These are phyloP conservation scores for Rhabditoides inermis DNA, from an alignment of 2,888 invertebrate genomes.

Conservation along the genomic window DNA sequence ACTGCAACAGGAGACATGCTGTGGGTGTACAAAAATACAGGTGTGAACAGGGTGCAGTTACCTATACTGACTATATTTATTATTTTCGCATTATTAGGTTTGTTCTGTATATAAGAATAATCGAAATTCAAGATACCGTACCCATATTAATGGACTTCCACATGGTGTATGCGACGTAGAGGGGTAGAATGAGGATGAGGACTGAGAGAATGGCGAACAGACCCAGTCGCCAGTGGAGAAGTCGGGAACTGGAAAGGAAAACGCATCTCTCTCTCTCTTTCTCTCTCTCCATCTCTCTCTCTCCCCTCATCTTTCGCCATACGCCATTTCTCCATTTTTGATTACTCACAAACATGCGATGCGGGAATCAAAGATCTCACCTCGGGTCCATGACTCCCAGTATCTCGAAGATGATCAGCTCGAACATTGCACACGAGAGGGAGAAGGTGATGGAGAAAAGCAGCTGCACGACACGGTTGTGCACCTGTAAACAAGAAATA, in stretches of 20 bases:
- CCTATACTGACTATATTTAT: too few species aligned
- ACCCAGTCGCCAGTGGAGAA: slow-evolving; percentile 88
- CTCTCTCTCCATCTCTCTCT: too few species aligned
- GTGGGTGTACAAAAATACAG: too few species aligned
- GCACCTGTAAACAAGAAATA: slow-evolving; percentile 50
- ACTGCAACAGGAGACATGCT: slow-evolving; percentile 7
- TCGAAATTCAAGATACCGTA: slow-evolving; percentile 1
- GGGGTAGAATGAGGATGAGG: slow-evolving; percentile 88
- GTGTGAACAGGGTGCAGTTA: too few species aligned
- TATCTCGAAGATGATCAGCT: slow-evolving; percentile 97
- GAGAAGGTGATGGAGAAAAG: slow-evolving; percentile 93
- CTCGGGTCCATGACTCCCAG: slow-evolving; percentile 81
- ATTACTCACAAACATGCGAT: neutral
- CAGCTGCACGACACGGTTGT: slow-evolving; percentile 82
- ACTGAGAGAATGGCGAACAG: slow-evolving; percentile 81
- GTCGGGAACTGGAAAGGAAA: slow-evolving; percentile 69
- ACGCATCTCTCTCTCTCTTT: too few species aligned
- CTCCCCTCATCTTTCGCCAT: too few species aligned
- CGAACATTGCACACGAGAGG: slow-evolving; percentile 95
- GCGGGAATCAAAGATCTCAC: slow-evolving; percentile 55
- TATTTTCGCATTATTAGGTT: too few species aligned
- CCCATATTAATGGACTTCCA: slow-evolving; percentile 5
- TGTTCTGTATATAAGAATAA: too few species aligned
- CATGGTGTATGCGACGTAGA: slow-evolving; percentile 72
- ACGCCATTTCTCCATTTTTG: too few species aligned